phyloP scores from a whole-genome alignment of 23 tunicate species.

The Trididemnum nubilum region DNA sequence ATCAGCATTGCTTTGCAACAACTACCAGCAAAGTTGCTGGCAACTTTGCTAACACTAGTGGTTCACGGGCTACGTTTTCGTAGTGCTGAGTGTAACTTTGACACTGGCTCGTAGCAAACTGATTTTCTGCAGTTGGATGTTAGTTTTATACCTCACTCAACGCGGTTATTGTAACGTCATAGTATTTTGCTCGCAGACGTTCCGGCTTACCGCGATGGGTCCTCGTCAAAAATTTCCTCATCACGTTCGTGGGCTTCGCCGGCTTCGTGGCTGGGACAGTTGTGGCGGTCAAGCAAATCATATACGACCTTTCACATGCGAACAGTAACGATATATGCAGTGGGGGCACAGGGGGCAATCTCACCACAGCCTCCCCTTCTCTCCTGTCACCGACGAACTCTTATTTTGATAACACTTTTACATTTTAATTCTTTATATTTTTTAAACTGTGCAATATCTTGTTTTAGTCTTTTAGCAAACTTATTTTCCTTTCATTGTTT shows the following conservation, averaged over 20 bases:
- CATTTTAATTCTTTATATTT: background rate
- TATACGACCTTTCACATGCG: constrained; percentile 42
- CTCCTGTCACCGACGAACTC: background rate
- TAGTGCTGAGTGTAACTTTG: too few relatives aligned
- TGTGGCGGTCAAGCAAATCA: constrained; percentile 31
- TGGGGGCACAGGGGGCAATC: constrained; percentile 34
- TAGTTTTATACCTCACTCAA: too few relatives aligned
- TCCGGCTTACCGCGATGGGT: constrained; percentile 19
- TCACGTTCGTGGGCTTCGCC: constrained; percentile 53
- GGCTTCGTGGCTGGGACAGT: constrained; percentile 77
- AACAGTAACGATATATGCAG: constrained; percentile 34
- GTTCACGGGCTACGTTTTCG: too few relatives aligned
- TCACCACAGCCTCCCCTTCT: constrained; percentile 13
- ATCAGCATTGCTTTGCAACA: too few relatives aligned
- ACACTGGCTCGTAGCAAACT: too few relatives aligned
- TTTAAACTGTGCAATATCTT: constrained; percentile 5
- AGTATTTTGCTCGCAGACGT: background rate
- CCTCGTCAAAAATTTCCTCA: constrained; percentile 48
- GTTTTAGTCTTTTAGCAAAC: too few relatives aligned
- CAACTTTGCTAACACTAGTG: too few relatives aligned
- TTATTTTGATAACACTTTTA: background rate
- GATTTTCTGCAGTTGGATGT: too few relatives aligned
- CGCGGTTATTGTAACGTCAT: too few relatives aligned
- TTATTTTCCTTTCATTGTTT: too few relatives aligned
- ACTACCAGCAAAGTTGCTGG: too few relatives aligned